Base-by-base conservation (phyloP, 2,113 vertebrate species). In the Lipophrys pholis region DNA sequence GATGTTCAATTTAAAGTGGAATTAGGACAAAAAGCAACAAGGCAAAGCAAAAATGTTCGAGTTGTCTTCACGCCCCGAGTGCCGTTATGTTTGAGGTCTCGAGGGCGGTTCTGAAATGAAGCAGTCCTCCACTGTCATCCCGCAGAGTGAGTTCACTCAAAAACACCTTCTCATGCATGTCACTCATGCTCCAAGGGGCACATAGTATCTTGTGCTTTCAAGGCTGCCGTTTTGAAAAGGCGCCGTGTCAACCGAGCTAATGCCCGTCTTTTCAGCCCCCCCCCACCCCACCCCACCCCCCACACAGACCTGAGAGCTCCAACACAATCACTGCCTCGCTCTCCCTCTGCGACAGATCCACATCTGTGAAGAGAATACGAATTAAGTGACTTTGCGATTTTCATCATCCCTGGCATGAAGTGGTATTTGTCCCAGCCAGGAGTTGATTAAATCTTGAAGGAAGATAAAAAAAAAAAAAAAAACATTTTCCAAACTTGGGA, bases 161-260 rank as follows among this genome's bases (percentile, higher is more conserved):
- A 69, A 52, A 56, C 6, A 7, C 11, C 39, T 59, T 82, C 73
- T 84, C 69, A 50, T 63, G 60, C 48, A 65, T 38, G 75, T 67
- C 75, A 77, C 72, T 87, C 78, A 48, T 56, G 52, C 62, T 79
- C 75, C 61, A 78, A 48, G 80, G 38, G n/a, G 42, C 58, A 55
- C 69, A 43, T 14, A 55, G 16, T 52, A 69, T 61, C 76, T 70
- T 41, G 41, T 50, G 77, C 42, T 81, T 71, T 69, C 57, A 72
- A 56, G 39, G 74, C 80, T 69, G 48, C 69, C 41, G 74, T 51
- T 51, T 78, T 82, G n/a, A 71, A 76, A 76, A 64, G 52, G 30
- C 70, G 53, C 40, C 15, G 16, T 60, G 48, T 62, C 51, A 38
- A 57, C 51, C 41, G 41, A 61, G 40, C 67, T 56, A 51, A 76